phyloP scores from a whole-genome alignment of 2,888 invertebrate genomes.

The Trisateles emortualis region DNA sequence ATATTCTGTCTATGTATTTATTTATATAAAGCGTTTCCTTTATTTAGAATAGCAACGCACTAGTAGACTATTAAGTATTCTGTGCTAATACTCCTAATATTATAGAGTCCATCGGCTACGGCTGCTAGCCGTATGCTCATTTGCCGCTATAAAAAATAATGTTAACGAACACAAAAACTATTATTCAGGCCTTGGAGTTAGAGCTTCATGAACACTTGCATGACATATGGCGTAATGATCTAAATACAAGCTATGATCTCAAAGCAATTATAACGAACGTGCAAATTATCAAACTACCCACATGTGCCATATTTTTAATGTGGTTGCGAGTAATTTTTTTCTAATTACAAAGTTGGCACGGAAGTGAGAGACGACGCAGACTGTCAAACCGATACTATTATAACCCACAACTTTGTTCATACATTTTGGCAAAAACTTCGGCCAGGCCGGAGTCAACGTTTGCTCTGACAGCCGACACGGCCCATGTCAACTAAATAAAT shows the following conservation, averaged over 20 bases:
- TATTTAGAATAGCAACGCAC: no score
- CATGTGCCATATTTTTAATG: constrained; percentile 65
- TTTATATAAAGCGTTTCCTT: no score
- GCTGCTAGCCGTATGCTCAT: no score
- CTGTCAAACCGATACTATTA: constrained; percentile 80
- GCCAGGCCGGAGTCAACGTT: constrained; percentile 79
- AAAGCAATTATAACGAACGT: constrained; percentile 62
- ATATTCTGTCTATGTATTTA: no score
- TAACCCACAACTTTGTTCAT: constrained; percentile 67
- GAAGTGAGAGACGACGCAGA: constrained; percentile 71
- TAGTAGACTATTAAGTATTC: no score
- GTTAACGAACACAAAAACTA: constrained; percentile 15
- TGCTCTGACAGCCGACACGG: constrained; percentile 79
- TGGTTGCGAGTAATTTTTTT: constrained; percentile 66
- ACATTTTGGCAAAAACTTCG: constrained; percentile 78
- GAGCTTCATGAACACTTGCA: constrained; percentile 46
- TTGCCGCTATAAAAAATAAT: no score
- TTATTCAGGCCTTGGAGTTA: constrained; percentile 15
- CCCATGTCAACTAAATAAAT: constrained; percentile 69
- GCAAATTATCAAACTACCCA: constrained; percentile 61
- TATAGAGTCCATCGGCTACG: no score
- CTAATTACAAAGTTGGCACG: constrained; percentile 85
- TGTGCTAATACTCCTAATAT: no score
- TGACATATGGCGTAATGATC: constrained; percentile 59
- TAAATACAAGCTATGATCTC: constrained; percentile 71